Percentiles rank a stretch among this genome's conserved stretches.
Conservation (phyloP, 2,113 vertebrate species). For the Potamarius usumacintae region DNA sequence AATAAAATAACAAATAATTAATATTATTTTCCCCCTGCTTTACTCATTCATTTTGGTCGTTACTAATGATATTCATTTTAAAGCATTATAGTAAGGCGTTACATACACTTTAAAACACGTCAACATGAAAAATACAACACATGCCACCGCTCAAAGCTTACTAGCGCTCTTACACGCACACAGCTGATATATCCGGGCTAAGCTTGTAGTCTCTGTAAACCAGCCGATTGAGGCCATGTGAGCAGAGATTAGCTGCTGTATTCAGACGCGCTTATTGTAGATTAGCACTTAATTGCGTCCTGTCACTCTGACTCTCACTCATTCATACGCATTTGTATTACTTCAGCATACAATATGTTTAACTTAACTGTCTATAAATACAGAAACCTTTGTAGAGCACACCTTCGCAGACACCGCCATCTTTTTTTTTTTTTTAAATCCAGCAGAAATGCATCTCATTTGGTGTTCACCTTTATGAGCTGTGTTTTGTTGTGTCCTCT, state of each 20-base stretch:
- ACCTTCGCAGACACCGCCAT: neutral
- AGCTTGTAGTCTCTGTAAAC: neutral
- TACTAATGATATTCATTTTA: too few relatives aligned
- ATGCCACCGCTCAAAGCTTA: neutral
- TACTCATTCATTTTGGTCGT: too few relatives aligned
- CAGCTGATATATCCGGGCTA: neutral
- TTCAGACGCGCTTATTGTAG: constrained; percentile 30
- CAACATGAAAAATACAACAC: neutral
- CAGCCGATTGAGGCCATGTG: constrained; percentile 13
- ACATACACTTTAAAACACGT: neutral
- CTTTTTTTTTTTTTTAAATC: neutral
- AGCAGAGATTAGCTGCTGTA: neutral
- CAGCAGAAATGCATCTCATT: neutral
- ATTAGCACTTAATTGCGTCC: constrained; percentile 24
- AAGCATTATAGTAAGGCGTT: too few relatives aligned
- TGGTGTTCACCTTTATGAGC: neutral
- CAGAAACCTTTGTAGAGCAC: neutral
- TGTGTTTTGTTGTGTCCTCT: too few relatives aligned
- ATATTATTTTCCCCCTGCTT: too few relatives aligned
- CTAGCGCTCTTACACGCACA: neutral
- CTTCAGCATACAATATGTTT: neutral
- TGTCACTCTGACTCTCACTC: neutral
- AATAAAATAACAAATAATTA: too few relatives aligned
- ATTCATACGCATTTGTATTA: neutral
- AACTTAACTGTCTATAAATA: neutral